Evolutionary conservation across 2,888 invertebrate genomes (phyloP).

Genomic region (Luffia ferchaultella): DNA sequence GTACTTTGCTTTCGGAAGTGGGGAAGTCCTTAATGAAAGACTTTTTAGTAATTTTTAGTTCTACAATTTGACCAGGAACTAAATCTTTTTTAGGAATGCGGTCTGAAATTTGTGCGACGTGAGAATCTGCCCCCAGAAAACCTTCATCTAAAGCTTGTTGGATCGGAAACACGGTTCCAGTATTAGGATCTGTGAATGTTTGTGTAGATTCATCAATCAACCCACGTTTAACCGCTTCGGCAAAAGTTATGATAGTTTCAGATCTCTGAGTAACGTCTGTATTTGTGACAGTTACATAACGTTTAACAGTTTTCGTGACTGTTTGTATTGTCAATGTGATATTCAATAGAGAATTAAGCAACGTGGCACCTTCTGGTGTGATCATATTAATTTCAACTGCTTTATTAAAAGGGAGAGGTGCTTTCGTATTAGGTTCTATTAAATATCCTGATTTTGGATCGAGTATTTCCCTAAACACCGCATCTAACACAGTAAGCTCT

Average conservation of each 20-base stretch:
- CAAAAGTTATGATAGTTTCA: constrained; percentile 73
- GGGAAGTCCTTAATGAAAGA: constrained; percentile 56
- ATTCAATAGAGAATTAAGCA: constrained; percentile 84
- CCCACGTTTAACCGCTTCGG: constrained; percentile 79
- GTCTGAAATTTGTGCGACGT: constrained; percentile 46
- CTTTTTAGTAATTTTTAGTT: constrained; percentile 60
- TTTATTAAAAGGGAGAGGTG: constrained; percentile 81
- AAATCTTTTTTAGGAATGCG: constrained; percentile 41
- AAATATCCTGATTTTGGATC: constrained; percentile 90
- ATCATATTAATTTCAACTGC: constrained; percentile 87
- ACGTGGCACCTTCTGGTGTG: constrained; percentile 86
- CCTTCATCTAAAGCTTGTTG: constrained; percentile 82
- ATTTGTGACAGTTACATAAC: constrained; percentile 80
- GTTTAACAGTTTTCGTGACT: constrained; percentile 83
- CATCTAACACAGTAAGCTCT: constrained; percentile 86
- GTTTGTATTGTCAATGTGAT: constrained; percentile 89
- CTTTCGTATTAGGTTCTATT: constrained; percentile 75
- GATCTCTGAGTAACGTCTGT: constrained; percentile 67
- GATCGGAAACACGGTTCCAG: constrained; percentile 75
- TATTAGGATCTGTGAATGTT: constrained; percentile 79
- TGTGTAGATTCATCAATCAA: constrained; percentile 82
- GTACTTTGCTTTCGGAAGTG: constrained; percentile 55
- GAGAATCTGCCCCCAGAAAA: constrained; percentile 69
- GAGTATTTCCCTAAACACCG: constrained; percentile 85
- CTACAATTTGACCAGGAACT: constrained; percentile 54